Base-by-base conservation (phyloP, 2,113 vertebrate genomes). In the Gallinago paraguaiae region DNA sequence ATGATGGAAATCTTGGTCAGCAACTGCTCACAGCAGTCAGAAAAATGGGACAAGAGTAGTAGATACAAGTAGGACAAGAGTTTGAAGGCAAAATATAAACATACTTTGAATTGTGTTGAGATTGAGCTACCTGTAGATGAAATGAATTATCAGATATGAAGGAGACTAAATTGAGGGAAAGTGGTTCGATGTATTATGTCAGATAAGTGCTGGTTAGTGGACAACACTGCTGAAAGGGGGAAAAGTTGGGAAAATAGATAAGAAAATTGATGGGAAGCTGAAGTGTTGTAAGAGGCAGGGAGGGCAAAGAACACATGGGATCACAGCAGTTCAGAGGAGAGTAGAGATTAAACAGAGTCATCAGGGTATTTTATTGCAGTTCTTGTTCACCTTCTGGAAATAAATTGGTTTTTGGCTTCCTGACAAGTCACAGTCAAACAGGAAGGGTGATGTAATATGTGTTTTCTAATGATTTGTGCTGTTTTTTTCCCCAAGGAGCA, bases 341-440 rank as follows among this genome's bases (percentile, higher is more conserved):
- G 31, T 11, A 37, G 45, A 56, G 31, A 56, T 87, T 85, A 80
- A 79, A 48, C 23, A 64, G 2, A 11, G 59, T 68, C n/a, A 37
- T 93, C 67, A 24, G 23, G 25, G 25, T 84, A 48, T 23, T 95
- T 91, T 91, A 54, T 79, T 79, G 57, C 74, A 79, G 59, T 46
- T 85, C 86, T 82, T 95, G 28, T 86, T 95, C 89, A 91, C 50
- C 67, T 97, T 89, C 50, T 46, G 28, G 57, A 67, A 87, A 43
- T 91, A 57, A 92, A 90, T 83, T 85, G 41, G 2, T 0, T 89
- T 86, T 90, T 95, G 51, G 60, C 80, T 78, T 88, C 51, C 57
- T 83, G 64, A 83, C 76, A 86, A 93, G 46, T 90, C 43, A 22
- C 28, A 48, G 64, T 90, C 46, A 88, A 83, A 63, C 33, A 48